Base-by-base conservation (phyloP, 2,113 vertebrate species). In the Alectura lathami region DNA sequence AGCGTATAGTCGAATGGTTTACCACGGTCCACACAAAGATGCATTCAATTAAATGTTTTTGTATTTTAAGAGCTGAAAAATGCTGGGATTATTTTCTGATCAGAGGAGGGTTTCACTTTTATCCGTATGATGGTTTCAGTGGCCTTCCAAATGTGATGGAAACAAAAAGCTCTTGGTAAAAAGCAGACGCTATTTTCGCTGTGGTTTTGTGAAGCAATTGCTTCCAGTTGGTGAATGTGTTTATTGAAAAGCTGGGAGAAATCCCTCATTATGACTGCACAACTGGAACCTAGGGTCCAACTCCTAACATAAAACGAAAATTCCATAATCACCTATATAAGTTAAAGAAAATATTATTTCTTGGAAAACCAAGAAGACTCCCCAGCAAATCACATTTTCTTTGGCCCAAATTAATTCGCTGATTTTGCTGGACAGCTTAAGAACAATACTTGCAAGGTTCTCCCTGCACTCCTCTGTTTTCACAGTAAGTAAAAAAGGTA, bases 191-290 rank as follows among this genome's bases (percentile, higher is more conserved):
- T 93, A 88, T 95, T 95, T 96, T 90, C 92, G 82, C 88, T 96
- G 93, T 73, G 93, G 88, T 95, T 97, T 96, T 97, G 56, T 74
- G 95, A 94, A 96, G 89, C 96, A 97, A 96, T 97, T 95, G 81
- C 90, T 97, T 97, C 92, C 83, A 97, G 94, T 96, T 95, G 90
- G 77, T 94, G 85, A 93, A 94, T 91, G 64, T 74, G 63, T 93
- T 97, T 97, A 92, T 86, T 95, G 79, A 92, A 95, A 77, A 60
- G 60, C 56, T 88, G 66, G 91, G 73, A 95, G 75, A 96, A 96
- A 96, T 94, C 86, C 92, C 88, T 97, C 83, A 90, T 86, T 86
- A 94, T 84, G 45, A 83, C 79, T 91, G 81, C 45, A 92, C 56
- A 93, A 94, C 91, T 90, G 59, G 69, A 96, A 77, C 91, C 84